Conservation (phyloP, 2,113 vertebrate species). For the Epinephelus moara region DNA sequence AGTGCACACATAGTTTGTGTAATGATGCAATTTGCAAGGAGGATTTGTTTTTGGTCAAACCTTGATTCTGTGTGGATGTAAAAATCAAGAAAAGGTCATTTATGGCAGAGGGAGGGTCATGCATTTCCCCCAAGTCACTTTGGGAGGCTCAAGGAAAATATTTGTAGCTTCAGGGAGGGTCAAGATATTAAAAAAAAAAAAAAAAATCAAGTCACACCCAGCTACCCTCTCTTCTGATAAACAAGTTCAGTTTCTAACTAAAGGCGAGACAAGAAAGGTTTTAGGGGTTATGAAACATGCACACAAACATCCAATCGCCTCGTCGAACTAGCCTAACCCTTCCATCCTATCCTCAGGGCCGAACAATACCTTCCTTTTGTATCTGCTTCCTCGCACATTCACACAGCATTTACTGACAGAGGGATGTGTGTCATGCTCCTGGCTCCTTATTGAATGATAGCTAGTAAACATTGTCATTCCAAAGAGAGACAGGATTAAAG, state of each 20-base stretch:
- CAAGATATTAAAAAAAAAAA: too few species aligned
- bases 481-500: conserved; percentile 81
- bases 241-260: background rate
- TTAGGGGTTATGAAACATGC: background rate
- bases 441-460: conserved; percentile 79
- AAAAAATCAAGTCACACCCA: too few species aligned
- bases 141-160: too few species aligned
- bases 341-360: conserved; percentile 40
- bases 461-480: conserved; percentile 83
- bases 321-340: conserved; percentile 20
- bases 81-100: too few species aligned
- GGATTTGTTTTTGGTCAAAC: too few species aligned
- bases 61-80: too few species aligned
- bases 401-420: conserved; percentile 58
- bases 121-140: too few species aligned
- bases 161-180: too few species aligned
- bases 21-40: too few species aligned
- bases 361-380: conserved; percentile 52
- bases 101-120: too few species aligned
- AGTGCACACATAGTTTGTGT: too few species aligned
- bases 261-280: background rate
- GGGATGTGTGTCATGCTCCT: conserved; percentile 69
- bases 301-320: conserved; percentile 25
- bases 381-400: conserved; percentile 47
- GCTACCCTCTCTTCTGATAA: too few species aligned